phyloP scores from a whole-genome alignment of 2,797 vertebrate species.

The Synanceia verrucosa region DNA sequence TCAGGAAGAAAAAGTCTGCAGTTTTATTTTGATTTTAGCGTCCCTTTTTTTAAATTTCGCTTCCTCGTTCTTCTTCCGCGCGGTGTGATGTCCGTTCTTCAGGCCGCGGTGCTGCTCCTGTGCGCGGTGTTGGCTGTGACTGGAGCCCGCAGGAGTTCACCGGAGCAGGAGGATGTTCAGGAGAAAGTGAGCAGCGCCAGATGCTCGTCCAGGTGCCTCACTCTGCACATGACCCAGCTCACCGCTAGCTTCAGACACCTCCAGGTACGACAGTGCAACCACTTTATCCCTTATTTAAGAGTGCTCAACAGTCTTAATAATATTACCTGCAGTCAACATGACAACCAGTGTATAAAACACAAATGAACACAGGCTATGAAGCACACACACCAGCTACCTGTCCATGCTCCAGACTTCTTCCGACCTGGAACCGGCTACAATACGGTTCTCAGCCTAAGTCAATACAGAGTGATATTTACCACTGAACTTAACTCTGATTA shows the following conservation, averaged over 20 bases:
- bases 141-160: slow-evolving; percentile 62
- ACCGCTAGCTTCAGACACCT: slow-evolving; percentile 70
- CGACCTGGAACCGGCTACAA: no score
- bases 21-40: not conserved
- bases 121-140: slow-evolving; percentile 46
- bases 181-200: slow-evolving; percentile 73
- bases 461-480: no score
- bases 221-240: slow-evolving; percentile 79
- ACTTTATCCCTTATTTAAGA: not conserved
- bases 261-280: slow-evolving; percentile 64
- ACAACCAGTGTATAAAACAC: not conserved
- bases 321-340: not conserved
- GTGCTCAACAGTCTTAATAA: not conserved
- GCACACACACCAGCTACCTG: no score
- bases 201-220: slow-evolving; percentile 80
- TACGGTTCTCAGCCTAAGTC: no score
- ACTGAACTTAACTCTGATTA: not conserved
- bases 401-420: no score
- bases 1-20: not conserved
- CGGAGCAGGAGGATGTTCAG: slow-evolving; percentile 63
- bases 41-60: not conserved
- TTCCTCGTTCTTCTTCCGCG: not conserved
- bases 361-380: not conserved
- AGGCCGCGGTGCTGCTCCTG: slow-evolving; percentile 54
- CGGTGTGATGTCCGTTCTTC: slow-evolving; percentile 48